phyloP scores from a whole-genome alignment of 2,797 vertebrate genomes.

The Peromyscus melanophrys region DNA sequence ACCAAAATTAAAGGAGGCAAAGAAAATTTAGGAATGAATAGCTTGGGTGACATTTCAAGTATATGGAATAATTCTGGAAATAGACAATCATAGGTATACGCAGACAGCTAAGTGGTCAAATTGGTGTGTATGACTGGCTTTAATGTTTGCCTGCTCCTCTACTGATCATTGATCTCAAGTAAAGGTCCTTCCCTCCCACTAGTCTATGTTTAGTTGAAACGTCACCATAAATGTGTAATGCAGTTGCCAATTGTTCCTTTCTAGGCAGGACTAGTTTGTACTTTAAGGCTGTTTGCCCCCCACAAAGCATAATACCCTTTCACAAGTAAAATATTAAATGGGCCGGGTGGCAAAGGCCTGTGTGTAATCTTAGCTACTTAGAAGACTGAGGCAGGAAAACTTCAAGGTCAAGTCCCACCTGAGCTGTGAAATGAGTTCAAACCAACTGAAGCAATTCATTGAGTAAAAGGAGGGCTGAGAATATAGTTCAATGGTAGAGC shows the following conservation, averaged over 20 bases:
- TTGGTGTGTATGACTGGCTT: not conserved
- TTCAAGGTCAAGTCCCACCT: not conserved
- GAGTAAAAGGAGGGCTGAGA: not conserved
- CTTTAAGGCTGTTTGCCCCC: not conserved
- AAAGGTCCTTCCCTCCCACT: not conserved
- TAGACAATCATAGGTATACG: slow-evolving; percentile 31
- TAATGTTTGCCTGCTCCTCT: not conserved
- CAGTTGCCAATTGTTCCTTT: slow-evolving; percentile 31
- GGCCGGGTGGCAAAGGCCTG: not conserved
- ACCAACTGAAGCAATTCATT: not conserved
- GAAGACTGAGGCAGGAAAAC: not conserved
- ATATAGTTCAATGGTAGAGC: not conserved
- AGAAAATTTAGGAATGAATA: not conserved
- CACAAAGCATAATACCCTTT: not conserved
- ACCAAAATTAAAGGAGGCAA: not conserved
- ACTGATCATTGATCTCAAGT: not conserved
- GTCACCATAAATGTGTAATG: not conserved
- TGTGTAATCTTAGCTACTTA: not conserved
- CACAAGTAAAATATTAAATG: not conserved
- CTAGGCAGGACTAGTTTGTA: slow-evolving; percentile 12
- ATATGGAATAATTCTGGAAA: not conserved
- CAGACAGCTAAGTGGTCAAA: not conserved
- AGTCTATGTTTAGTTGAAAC: not conserved
- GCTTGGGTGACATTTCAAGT: not conserved
- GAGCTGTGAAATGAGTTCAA: not conserved